Evolutionary conservation across 2,797 vertebrate genomes (phyloP).

Genomic region (Melanotaenia boesemani): DNA sequence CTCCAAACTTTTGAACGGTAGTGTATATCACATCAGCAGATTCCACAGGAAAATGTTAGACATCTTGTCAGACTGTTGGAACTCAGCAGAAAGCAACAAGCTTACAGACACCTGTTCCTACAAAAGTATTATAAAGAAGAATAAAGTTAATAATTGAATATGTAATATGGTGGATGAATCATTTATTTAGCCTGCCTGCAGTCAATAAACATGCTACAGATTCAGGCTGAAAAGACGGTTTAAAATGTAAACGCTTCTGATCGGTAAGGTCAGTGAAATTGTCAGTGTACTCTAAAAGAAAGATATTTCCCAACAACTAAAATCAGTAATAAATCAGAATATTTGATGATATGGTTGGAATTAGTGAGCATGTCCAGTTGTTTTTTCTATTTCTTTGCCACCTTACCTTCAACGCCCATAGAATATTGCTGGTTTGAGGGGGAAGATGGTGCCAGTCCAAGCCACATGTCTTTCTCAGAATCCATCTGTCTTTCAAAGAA

Average conservation of each 20-base stretch:
- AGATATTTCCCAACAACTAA: neutral
- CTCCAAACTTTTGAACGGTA: too few species aligned
- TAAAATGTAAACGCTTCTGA: neutral
- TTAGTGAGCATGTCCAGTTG: neutral
- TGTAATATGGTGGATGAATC: too few species aligned
- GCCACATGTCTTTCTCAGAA: conserved; percentile 86
- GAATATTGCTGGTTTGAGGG: conserved; percentile 57
- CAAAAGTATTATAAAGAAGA: too few species aligned
- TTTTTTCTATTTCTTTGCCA: neutral
- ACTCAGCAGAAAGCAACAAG: too few species aligned
- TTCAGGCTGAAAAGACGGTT: neutral
- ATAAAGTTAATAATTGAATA: too few species aligned
- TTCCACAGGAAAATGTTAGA: neutral
- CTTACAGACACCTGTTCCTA: too few species aligned
- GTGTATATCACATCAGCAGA: neutral
- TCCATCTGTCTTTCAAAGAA: conserved; percentile 86
- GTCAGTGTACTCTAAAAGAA: neutral
- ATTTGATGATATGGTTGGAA: neutral
- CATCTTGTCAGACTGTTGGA: neutral
- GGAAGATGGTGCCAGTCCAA: conserved; percentile 82
- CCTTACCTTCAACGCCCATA: conserved; percentile 68
- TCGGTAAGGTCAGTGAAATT: too few species aligned
- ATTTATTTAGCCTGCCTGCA: neutral
- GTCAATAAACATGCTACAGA: neutral
- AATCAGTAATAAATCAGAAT: too few species aligned